Evolutionary conservation across 2,888 invertebrate genomes (phyloP), one percentile per base, ranked within the genome.

Genomic region (Isotomurus palustris): DNA sequence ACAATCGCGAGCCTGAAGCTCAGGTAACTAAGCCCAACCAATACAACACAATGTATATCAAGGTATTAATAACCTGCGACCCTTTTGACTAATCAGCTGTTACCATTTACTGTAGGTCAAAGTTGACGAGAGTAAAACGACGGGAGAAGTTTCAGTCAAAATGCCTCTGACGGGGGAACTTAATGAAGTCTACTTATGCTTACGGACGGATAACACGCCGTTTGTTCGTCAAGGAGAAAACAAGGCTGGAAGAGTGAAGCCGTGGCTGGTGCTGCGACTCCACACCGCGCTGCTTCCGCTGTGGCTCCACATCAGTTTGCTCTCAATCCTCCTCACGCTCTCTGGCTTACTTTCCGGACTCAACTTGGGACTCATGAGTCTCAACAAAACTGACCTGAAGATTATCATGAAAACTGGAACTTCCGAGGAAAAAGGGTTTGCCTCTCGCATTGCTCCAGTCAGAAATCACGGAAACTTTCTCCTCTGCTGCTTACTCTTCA

Each of bases 331-430:
- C 66, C 79, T 99, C 41, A 78, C 80, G 65, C 88, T 97, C 72
- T 97, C 97, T 0, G 92, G 95, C 0, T 78, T 99, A 1, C 99
- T 99, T 76, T 96, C 96, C 53, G 99, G 99, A 0, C 79, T 99
- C 32, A 99, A 99, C 76, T 79, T 99, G 28, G 91, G 99, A 0
- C 79, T 99, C n/a, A 96, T 99, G 97, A 86, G 97, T 0, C 76
- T 99, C 73, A 95, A 96, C 74, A 83, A 89, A 72, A 96, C 95
- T 0, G 96, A 97, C 74, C 76, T 97, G 74, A 91, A 92, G 80
- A 93, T 97, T 68, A 84, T 97, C 60, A 84, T 88, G 62, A 93
- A 92, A 74, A 94, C 93, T 35, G 96, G 95, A 14, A 88, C 90
- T 0, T 86, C 88, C 61, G 82, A 83, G 72, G 91, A 91, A 74